Evolutionary conservation across 2,888 invertebrate genomes (phyloP).

Genomic region (Drosophila robusta): DNA sequence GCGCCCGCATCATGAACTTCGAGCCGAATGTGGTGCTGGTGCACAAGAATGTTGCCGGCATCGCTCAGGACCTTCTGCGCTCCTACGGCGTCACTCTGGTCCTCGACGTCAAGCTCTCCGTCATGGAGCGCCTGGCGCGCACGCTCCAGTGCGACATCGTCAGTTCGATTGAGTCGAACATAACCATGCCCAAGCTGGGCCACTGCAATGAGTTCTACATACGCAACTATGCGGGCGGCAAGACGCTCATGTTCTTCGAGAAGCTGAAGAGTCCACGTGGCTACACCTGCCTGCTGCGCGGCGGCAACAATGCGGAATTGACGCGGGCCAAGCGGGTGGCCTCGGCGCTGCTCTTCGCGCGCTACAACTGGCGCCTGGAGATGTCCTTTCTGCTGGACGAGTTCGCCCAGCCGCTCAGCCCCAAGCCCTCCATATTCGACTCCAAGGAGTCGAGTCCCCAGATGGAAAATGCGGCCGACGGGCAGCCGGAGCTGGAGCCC

Average conservation of each 20-base stretch:
- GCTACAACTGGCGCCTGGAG: slow-evolving; percentile 96
- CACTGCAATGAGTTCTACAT: slow-evolving; percentile 93
- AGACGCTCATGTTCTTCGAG: slow-evolving; percentile 97
- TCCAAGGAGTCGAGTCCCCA: slow-evolving; percentile 84
- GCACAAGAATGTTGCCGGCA: slow-evolving; percentile 93
- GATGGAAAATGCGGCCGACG: slow-evolving; percentile 59
- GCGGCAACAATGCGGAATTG: slow-evolving; percentile 91
- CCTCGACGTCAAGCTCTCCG: slow-evolving; percentile 92
- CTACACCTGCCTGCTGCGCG: slow-evolving; percentile 94
- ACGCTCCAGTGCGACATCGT: slow-evolving; percentile 94
- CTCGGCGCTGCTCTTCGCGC: slow-evolving; percentile 89
- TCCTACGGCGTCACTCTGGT: slow-evolving; percentile 93
- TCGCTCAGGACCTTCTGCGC: slow-evolving; percentile 94
- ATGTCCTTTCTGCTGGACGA: slow-evolving; percentile 95
- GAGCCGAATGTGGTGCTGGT: slow-evolving; percentile 95
- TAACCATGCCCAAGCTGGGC: slow-evolving; percentile 92
- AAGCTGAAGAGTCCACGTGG: slow-evolving; percentile 94
- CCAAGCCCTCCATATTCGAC: slow-evolving; percentile 86
- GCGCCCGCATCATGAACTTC: slow-evolving; percentile 93
- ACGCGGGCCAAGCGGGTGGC: slow-evolving; percentile 93
- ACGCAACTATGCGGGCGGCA: slow-evolving; percentile 88
- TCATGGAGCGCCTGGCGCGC: slow-evolving; percentile 92
- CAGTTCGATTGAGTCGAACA: slow-evolving; percentile 94
- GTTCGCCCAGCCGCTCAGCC: slow-evolving; percentile 90
- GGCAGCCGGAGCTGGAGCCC: slow-evolving; percentile 56